Base-by-base conservation (phyloP, 30 jellyfish, hydroid and myxozoan genomes). In the Turritopsis dohrnii region DNA sequence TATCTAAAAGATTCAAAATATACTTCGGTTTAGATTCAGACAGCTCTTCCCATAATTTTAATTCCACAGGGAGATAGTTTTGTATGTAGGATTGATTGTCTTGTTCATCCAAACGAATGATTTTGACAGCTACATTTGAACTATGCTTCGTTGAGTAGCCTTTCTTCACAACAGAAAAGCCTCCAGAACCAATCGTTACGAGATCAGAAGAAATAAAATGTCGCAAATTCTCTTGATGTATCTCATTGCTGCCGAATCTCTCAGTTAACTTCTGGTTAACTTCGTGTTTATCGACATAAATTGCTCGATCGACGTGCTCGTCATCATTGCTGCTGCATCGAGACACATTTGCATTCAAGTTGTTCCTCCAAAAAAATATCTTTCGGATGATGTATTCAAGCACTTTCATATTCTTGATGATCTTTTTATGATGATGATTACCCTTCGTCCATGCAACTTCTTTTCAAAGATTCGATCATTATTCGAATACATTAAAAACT, bases 51-150 rank as follows among this genome's bases (percentile, higher is more conserved):
- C 77, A 69, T 27, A 69, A 23, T 27, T 69, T 21, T 0, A 69
- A 27, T 69, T 69, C 77, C 17, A 69, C 77, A 69, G 77, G 77
- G 9, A 69, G 30, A 69, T 69, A 69, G 16, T 69, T 69, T 69
- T 69, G 9, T n/a, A 69, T 27, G 19, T 69, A 69, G 19, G 77
- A 69, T 69, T 69, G 31, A 69, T 69, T 69, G 28, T 69, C 30
- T 27, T 69, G 31, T 27, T 69, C 77, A 69, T 69, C 77, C 4
- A 69, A 69, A 27, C 77, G 77, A 69, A 69, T 69, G 28, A 69
- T 69, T 27, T 69, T 69, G 9, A 69, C 19, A 69, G 77, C 77
- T n/a, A 69, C 77, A 69, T 69, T 21, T 16, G 77, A 69, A n/a
- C 19, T 19, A 69, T 69, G 30, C 22, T 69, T 69, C 8, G 77